These are phyloP conservation scores for Sus scrofa DNA, from an alignment of 2,113 vertebrate species.

Conservation along the genomic window T2T-Sscrofa CM000816.6:98502501-98503000, in stretches of 20 bases:
- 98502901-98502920: background rate
- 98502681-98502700: background rate
- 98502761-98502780: background rate
- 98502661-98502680: constrained; percentile 20
- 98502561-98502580: background rate
- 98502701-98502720: background rate
- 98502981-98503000: background rate
- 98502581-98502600: background rate
- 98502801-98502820: background rate
- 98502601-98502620: background rate
- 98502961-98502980: background rate
- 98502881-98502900: background rate
- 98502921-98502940: background rate
- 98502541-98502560: background rate
- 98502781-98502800: background rate
- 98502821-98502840: background rate
- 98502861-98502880: background rate
- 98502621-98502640: accelerated
- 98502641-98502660: background rate
- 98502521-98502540: background rate
- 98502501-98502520: background rate
- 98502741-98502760: background rate
- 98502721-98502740: background rate
- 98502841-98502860: background rate
- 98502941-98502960: constrained; percentile 13